These are phyloP conservation scores for Falcunculus frontatus DNA, from an alignment of 2,113 vertebrate species.

Conservation along the genomic window DNA sequence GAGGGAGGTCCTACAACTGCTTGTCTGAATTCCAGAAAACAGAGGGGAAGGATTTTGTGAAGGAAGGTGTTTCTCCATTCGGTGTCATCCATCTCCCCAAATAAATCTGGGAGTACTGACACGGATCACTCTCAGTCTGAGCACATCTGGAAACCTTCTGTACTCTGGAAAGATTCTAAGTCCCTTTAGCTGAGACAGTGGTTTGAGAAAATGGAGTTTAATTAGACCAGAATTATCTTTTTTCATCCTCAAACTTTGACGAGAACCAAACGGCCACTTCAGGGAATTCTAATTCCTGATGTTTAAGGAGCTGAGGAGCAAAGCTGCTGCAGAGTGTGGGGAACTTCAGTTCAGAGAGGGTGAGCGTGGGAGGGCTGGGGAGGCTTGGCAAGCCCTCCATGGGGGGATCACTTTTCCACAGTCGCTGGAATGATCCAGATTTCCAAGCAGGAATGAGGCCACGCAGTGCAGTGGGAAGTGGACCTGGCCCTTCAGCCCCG, in stretches of 20 bases:
- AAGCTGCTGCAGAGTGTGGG: not conserved
- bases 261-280: not conserved
- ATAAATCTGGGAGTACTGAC: not conserved
- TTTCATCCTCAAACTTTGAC: not conserved
- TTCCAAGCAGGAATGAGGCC: not conserved
- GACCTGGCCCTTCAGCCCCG: not conserved
- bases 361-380: not conserved
- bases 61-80: not conserved
- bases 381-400: not conserved
- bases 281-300: not conserved
- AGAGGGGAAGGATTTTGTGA: not conserved
- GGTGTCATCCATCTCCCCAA: not conserved
- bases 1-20: not conserved
- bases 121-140: not conserved
- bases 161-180: not conserved
- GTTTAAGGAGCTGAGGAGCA: not conserved
- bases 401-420: not conserved
- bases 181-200: not conserved
- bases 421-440: accelerated
- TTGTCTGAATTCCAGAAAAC: not conserved
- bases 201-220: not conserved
- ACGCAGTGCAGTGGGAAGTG: not conserved
- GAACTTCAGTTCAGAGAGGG: not conserved
- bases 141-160: not conserved
- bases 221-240: not conserved